Percentiles rank a stretch among this genome's conserved stretches.
These are phyloP conservation scores for Scomber japonicus DNA, from an alignment of 2,113 vertebrate species.

Conservation along the genomic window DNA sequence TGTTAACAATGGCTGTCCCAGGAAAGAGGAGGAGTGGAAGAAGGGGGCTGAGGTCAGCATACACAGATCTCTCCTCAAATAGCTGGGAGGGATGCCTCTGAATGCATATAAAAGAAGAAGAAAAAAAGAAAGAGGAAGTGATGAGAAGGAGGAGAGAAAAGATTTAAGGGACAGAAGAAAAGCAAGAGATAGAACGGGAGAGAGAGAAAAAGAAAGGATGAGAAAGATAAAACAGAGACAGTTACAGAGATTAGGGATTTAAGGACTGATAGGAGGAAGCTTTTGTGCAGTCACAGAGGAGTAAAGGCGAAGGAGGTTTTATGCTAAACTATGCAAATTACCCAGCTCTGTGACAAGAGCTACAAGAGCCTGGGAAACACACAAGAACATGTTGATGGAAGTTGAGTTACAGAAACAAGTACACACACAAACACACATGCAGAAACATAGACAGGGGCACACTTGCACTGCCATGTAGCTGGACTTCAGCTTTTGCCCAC, in stretches of 20 bases:
- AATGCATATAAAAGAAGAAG: constrained; percentile 64
- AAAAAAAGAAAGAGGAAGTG: constrained; percentile 33
- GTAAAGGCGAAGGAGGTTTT: constrained; percentile 78
- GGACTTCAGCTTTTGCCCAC: constrained; percentile 31
- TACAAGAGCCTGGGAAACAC: constrained; percentile 71
- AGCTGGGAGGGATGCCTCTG: constrained; percentile 66
- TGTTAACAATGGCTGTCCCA: constrained; percentile 75
- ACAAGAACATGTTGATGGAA: constrained; percentile 60
- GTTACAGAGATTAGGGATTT: constrained; percentile 84
- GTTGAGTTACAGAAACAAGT: constrained; percentile 57
- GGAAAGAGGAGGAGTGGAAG: constrained; percentile 54
- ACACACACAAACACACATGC: constrained; percentile 8
- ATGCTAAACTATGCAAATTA: constrained; percentile 88
- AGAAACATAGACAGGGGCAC: background rate
- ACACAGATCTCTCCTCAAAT: constrained; percentile 66
- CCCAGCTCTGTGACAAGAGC: constrained; percentile 78
- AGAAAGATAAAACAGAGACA: constrained; percentile 60
- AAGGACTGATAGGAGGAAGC: constrained; percentile 81
- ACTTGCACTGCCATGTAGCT: constrained; percentile 1
- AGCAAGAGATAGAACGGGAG: constrained; percentile 39
- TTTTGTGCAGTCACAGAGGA: constrained; percentile 82
- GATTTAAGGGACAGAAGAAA: constrained; percentile 49
- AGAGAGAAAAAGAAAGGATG: constrained; percentile 38
- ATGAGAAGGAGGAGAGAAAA: constrained; percentile 45
- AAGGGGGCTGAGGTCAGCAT: constrained; percentile 80